Base-by-base conservation (phyloP, 2,113 vertebrate species). In the Hippocampus comes region DNA sequence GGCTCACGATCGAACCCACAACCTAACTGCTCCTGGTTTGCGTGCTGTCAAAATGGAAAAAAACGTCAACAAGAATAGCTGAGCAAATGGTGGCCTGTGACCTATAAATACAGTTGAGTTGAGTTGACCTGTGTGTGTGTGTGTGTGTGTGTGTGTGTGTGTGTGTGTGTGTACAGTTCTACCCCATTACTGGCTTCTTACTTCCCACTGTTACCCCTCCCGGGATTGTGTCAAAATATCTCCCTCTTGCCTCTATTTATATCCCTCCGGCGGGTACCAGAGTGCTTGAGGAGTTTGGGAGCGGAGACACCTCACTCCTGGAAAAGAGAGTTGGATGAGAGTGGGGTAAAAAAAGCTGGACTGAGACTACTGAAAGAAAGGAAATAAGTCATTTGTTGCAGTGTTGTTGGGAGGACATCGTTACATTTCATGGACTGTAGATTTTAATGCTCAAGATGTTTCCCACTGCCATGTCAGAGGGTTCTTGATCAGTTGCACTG, bases 211-310 rank as follows among this genome's bases (percentile, higher is more conserved):
- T 76, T 75, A 82, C n/a, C 69, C 66, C 71, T 78, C 82, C 68
- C 51, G 82, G 79, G 85, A 85, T 77, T 66, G 59, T n/a, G 63
- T 84, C 73, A 88, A 75, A 76, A 73, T 76, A 73, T 61, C 74
- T 77, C 82, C 80, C 84, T 79, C 81, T 80, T 74, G 66, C 73
- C 67, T 76, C 82, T 88, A 88, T 86, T 89, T 81, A 87, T 89
- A 85, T 86, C 88, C 79, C 79, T 78, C 49, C 75, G 87, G 88
- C 12, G 43, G 14, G 14, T 46, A 46, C 12, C 43, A 75, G 80
- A 78, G 69, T 86, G 85, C 84, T 53, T 78, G 82, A 71, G 86
- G 88, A 87, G 77, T 86, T 90, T 90, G 85, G 85, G 87, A 88
- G 87, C 86, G 82, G 88, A 91, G 90, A 87, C 84, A 72, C 82